phyloP scores from a whole-genome alignment of 2,113 vertebrate genomes.

The Suricata suricatta region DNA sequence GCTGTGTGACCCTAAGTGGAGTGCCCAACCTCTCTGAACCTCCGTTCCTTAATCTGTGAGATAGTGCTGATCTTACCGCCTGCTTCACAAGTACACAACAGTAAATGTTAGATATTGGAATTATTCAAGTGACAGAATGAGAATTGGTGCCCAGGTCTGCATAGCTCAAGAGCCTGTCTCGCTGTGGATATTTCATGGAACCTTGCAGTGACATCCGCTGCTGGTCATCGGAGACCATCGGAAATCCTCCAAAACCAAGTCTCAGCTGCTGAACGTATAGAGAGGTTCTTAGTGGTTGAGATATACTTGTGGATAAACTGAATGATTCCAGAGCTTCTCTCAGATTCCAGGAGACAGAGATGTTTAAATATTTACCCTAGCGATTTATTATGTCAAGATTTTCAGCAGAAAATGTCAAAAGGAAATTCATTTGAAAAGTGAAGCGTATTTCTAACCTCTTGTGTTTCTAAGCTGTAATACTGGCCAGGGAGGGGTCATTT shows the following conservation, averaged over 20 bases:
- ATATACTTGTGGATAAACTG: neutral
- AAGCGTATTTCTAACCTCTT: neutral
- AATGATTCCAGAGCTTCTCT: neutral
- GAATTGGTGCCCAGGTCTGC: neutral
- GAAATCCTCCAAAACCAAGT: neutral
- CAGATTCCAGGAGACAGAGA: neutral
- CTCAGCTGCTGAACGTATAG: neutral
- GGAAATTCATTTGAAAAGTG: neutral
- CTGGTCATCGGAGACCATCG: neutral
- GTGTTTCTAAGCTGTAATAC: neutral
- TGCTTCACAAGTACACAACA: neutral
- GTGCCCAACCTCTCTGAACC: neutral
- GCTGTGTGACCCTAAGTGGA: neutral
- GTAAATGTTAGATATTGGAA: neutral
- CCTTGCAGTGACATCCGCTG: neutral
- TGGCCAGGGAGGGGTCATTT: neutral
- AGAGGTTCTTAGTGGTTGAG: neutral
- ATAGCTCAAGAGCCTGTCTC: neutral
- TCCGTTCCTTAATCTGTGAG: neutral
- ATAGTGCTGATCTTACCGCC: neutral
- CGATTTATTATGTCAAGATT: neutral
- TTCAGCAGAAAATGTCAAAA: constrained; percentile 4
- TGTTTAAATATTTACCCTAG: neutral
- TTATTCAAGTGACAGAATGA: neutral
- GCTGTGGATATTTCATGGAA: no score